A percentile compares a stretch with the other conserved stretches of the same genome.
Conservation (phyloP, 2,797 vertebrate genomes). For the Danio albolineatus region DNA sequence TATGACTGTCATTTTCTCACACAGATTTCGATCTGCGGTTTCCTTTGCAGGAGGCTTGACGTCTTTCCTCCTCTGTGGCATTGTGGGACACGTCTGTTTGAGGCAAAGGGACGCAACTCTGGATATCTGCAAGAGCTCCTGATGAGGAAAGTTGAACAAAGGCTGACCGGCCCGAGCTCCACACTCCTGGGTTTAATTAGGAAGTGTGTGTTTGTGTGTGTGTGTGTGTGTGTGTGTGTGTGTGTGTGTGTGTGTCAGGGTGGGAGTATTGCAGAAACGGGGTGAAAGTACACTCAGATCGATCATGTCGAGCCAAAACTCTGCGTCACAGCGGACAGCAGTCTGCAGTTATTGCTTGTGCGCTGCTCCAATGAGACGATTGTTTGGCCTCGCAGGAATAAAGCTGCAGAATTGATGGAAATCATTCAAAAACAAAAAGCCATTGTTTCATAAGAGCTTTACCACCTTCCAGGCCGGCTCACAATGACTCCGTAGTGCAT, state of each 20-base stretch:
- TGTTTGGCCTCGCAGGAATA: slow-evolving; percentile 1
- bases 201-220: slow-evolving; percentile 35
- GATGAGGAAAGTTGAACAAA: slow-evolving; percentile 52
- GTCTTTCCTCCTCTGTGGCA: slow-evolving; percentile 36
- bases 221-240: slow-evolving; percentile 24
- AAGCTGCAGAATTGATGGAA: slow-evolving; percentile 29
- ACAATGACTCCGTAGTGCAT: neutral
- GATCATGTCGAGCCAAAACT: slow-evolving; percentile 17
- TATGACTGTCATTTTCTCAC: slow-evolving; percentile 55
- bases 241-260: slow-evolving; percentile 27
- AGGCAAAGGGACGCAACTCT: slow-evolving; percentile 29
- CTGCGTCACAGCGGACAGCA: neutral
- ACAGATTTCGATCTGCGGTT: slow-evolving; percentile 40
- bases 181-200: slow-evolving; percentile 55
- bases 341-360: slow-evolving; percentile 1
- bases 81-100: slow-evolving; percentile 38
- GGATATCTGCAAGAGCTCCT: slow-evolving; percentile 28
- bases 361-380: slow-evolving; percentile 12
- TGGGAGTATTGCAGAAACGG: slow-evolving; percentile 41
- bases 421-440: slow-evolving; percentile 59
- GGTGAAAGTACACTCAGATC: neutral
- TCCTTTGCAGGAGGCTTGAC: slow-evolving; percentile 47
- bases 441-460: slow-evolving; percentile 51
- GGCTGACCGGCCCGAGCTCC: slow-evolving; percentile 7
- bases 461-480: slow-evolving; percentile 35